A percentile compares a stretch with the other conserved stretches of the same genome.
These are phyloP conservation scores for Mesocentrotus franciscanus DNA, from an alignment of 53 echinoderm and acorn worm genomes.

Conservation along the genomic window DNA sequence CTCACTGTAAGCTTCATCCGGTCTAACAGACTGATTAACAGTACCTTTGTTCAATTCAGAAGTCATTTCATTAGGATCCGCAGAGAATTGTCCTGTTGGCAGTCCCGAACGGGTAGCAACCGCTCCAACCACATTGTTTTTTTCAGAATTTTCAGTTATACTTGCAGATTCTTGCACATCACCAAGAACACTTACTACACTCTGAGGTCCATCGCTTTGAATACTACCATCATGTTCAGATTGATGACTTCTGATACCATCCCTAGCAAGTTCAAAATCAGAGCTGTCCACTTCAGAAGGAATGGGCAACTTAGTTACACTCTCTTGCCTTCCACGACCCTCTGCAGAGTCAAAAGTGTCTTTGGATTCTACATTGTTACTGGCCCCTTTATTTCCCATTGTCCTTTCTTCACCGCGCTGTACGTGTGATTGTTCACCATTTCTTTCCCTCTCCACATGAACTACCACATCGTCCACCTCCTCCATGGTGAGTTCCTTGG, in stretches of 20 bases:
- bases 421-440: not conserved
- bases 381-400: not conserved
- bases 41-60: not conserved
- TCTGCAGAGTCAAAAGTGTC: not conserved
- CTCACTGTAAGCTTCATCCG: not conserved
- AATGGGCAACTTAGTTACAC: not conserved
- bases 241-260: not conserved
- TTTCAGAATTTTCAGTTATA: not conserved
- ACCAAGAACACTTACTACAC: too few relatives aligned
- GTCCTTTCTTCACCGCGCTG: not conserved
- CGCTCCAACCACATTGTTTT: not conserved
- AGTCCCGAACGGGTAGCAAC: not conserved
- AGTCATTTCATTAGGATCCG: not conserved
- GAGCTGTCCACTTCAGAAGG: too few relatives aligned
- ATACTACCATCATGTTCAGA: not conserved
- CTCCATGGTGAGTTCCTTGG: slow-evolving; percentile 7
- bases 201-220: too few relatives aligned
- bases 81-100: not conserved
- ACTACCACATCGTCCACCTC: not conserved
- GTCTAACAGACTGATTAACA: not conserved
- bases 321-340: not conserved
- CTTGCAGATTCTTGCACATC: not conserved
- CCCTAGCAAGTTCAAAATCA: not conserved
- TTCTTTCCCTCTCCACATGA: not conserved
- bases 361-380: not conserved